Base-by-base conservation (phyloP, 1,140 invertebrate species). In the Bombus confusus region DNA sequence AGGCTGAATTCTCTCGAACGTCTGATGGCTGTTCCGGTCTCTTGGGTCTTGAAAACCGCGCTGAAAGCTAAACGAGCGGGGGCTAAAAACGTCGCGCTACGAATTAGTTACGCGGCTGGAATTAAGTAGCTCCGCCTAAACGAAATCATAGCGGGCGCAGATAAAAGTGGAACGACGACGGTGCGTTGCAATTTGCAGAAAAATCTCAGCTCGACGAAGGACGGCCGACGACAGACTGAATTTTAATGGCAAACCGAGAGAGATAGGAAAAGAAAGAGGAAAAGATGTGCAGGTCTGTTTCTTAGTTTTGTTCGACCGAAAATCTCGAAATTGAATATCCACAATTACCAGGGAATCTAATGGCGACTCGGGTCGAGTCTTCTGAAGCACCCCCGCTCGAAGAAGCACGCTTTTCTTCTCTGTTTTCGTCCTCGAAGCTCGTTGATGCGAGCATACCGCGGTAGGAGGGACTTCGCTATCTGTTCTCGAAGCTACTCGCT, bases 121-220 rank as follows among this genome's bases (percentile, higher is more conserved):
- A 79, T 79, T 79, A 79, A 79, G 37, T 71, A 84, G 64, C 52
- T 62, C 37, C 6, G n/a, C 18, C 66, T 71, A 62, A 84, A 84
- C 37, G 66, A 79, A 79, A 79, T 84, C 82, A 79, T 57, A 52
- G 41, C 64, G n/a, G 15, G 43, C n/a, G 39, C 37, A 59, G 82
- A 79, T 84, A 79, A 75, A 84, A 84, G 66, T 71, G 39, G 82
- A n/a, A 28, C 31, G 69, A 10, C 18, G 57, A 9, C 62, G 37
- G 4, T 22, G 41, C 13, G n/a, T 25, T 41, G 75, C 31, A 84
- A 71, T 84, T 84, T 62, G 4, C 37, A 31, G 75, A 71, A 59
- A 79, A 76, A 77, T 52, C 73, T 39, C 57, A 73, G 34, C 52
- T 57, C 79, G 68, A 37, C 31, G 31, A 59, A 64, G 31, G 41